phyloP scores from a whole-genome alignment of 1,140 invertebrate genomes.

The Doryteuthis pealeii region DNA sequence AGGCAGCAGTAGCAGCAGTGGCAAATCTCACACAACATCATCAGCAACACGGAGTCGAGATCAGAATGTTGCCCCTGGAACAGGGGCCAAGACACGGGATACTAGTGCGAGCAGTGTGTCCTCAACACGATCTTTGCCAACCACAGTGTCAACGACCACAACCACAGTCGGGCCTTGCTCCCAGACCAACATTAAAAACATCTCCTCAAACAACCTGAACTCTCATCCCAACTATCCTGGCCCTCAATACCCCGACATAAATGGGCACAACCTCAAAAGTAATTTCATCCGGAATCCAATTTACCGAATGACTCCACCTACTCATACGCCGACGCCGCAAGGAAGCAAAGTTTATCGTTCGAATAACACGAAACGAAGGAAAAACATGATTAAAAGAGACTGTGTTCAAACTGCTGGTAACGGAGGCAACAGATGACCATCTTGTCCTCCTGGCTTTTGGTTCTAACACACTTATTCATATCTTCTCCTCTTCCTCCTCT shows the following conservation, averaged over 20 bases:
- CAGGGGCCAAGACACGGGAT: conserved; percentile 31
- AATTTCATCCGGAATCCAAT: background rate
- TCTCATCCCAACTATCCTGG: background rate
- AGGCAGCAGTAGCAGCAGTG: no score
- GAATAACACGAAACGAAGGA: conserved; percentile 5
- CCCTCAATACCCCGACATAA: background rate
- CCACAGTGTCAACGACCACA: conserved; percentile 3
- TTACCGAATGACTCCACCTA: background rate
- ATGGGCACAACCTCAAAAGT: background rate
- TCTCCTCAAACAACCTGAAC: background rate
- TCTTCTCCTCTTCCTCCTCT: background rate
- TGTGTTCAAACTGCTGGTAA: conserved; percentile 3
- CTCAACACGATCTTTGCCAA: conserved; percentile 34
- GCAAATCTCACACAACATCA: conserved; percentile 14
- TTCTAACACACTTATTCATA: background rate
- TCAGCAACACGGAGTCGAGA: conserved; percentile 26
- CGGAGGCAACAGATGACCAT: conserved; percentile 12
- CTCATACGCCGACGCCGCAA: no score
- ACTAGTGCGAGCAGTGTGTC: conserved; percentile 47
- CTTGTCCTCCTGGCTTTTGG: conserved; percentile 9
- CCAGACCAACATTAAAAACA: background rate
- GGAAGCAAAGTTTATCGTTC: no score
- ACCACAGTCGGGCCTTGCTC: background rate
- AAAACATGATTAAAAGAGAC: conserved; percentile 10
- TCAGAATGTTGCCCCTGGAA: conserved; percentile 23